Conservation (phyloP, 1,140 invertebrate species). For the Eriosoma lanigerum region DNA sequence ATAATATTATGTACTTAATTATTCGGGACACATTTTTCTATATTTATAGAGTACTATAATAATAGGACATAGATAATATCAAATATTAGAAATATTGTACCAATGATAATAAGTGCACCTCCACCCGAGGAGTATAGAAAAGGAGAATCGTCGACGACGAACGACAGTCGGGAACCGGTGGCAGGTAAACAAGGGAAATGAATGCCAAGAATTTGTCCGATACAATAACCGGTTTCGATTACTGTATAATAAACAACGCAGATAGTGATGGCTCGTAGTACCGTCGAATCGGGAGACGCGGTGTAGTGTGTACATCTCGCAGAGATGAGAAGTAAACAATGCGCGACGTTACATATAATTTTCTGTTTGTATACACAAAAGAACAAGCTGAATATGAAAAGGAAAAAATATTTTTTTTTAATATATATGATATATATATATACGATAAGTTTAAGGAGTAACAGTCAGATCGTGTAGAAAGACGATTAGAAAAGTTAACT, state of each 20-base stretch:
- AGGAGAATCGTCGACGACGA: neutral
- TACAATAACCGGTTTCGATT: conserved; percentile 45
- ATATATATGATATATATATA: neutral
- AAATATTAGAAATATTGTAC: no score
- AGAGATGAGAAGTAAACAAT: conserved; percentile 26
- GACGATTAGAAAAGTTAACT: no score
- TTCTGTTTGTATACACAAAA: conserved; percentile 3
- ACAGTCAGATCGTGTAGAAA: neutral
- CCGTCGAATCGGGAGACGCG: conserved; percentile 11
- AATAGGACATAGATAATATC: neutral
- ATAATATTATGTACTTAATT: neutral
- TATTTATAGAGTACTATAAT: neutral
- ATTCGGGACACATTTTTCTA: neutral
- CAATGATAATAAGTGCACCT: neutral
- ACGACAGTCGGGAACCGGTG: neutral
- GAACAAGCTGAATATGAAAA: neutral
- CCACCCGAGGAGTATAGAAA: conserved; percentile 21
- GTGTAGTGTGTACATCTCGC: neutral
- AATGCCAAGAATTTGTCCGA: conserved; percentile 50
- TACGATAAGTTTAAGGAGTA: neutral
- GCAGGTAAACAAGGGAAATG: conserved; percentile 47
- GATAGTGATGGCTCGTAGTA: neutral
- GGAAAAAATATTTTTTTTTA: neutral
- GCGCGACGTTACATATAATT: neutral
- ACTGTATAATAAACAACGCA: neutral